These are phyloP conservation scores for Mormyrops attenuatus DNA, from an alignment of 2,797 vertebrate genomes.

Conservation along the genomic window DNA sequence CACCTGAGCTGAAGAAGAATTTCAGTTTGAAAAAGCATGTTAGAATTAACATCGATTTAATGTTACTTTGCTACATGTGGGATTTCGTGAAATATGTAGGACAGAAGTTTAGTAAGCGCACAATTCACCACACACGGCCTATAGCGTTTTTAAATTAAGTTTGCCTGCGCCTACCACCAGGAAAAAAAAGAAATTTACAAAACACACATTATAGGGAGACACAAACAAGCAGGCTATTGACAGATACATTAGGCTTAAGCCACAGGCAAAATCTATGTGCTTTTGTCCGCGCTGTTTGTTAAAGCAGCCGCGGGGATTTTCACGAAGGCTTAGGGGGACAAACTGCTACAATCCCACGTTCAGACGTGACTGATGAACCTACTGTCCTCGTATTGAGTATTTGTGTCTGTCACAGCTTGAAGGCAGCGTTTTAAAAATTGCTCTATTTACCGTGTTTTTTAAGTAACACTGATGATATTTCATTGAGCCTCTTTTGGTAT, in stretches of 20 bases:
- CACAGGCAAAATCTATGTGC: not conserved
- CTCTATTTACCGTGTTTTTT: not conserved
- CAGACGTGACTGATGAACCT: not conserved
- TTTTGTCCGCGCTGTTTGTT: conserved; percentile 10
- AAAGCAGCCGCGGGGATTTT: conserved; percentile 10
- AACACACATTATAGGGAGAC: not conserved
- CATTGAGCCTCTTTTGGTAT: not conserved
- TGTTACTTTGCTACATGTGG: not conserved
- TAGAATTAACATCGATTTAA: conserved; percentile 3
- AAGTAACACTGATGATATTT: not conserved
- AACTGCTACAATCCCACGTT: not conserved
- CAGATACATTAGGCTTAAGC: conserved; percentile 2
- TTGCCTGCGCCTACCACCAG: not conserved
- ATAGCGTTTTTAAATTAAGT: not conserved
- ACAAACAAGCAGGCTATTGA: conserved; percentile 1
- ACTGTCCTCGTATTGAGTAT: not conserved
- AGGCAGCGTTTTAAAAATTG: not conserved
- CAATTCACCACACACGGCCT: not conserved
- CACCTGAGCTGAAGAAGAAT: not conserved
- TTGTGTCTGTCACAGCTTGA: not conserved
- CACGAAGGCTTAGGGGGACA: not conserved
- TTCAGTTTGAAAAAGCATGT: not conserved
- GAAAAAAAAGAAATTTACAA: conserved; percentile 4
- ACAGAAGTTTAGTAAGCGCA: not conserved
- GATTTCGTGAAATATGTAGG: not conserved